A percentile compares a stretch with the other conserved stretches of the same genome.
These are phyloP conservation scores for Danio kyathit DNA, from an alignment of 2,797 vertebrate genomes.

Conservation along the genomic window DNA sequence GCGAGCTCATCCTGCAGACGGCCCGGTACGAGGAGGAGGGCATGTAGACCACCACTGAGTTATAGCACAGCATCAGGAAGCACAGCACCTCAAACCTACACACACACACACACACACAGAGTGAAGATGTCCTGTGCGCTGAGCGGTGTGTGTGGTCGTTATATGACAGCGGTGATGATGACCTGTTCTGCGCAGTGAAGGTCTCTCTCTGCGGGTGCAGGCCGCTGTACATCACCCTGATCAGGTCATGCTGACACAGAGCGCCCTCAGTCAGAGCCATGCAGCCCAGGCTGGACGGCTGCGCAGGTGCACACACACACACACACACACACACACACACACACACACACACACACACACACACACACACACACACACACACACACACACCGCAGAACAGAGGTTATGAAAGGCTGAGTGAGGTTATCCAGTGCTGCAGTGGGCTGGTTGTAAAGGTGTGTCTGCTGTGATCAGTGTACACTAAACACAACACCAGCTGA, in stretches of 20 bases:
- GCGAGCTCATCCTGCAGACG: slow-evolving; percentile 94
- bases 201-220: slow-evolving; percentile 97
- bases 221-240: slow-evolving; percentile 96
- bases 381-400: too few species aligned
- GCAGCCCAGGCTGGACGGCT: slow-evolving; percentile 96
- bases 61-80: slow-evolving; percentile 98
- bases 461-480: too few species aligned
- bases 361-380: too few species aligned
- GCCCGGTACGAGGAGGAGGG: slow-evolving; percentile 94
- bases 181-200: slow-evolving; percentile 98
- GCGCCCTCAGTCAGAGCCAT: slow-evolving; percentile 98
- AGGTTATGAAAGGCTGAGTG: too few species aligned
- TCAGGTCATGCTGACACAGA: slow-evolving; percentile 95
- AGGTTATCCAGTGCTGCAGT: too few species aligned
- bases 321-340: slow-evolving; percentile 2
- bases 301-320: slow-evolving; percentile 41
- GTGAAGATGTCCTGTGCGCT: too few species aligned
- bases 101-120: background rate
- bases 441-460: too few species aligned
- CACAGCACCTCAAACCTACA: slow-evolving; percentile 95
- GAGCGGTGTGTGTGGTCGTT: too few species aligned
- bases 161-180: too few species aligned
- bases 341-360: too few species aligned
- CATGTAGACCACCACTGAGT: slow-evolving; percentile 97
- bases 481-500: too few species aligned